These are phyloP conservation scores for Trichonephila clavipes DNA, from an alignment of 1,140 invertebrate species.

Conservation along the genomic window DNA sequence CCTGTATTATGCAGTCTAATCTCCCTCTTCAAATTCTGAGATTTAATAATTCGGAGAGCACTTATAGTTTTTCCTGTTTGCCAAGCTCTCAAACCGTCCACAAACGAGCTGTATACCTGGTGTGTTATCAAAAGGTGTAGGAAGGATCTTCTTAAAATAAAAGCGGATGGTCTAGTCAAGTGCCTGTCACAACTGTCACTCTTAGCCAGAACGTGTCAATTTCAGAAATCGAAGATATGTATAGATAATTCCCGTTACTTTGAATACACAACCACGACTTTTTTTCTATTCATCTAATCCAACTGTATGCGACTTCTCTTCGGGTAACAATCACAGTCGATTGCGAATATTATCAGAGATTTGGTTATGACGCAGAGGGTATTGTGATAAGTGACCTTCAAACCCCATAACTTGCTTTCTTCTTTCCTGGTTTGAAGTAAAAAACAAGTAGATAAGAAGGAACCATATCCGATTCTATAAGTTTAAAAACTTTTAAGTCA, in stretches of 20 bases:
- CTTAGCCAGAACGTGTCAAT: neutral
- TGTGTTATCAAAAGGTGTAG: conserved; percentile 38
- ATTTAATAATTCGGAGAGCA: neutral
- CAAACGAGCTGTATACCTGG: no score
- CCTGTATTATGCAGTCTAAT: neutral
- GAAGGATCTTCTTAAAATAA: neutral
- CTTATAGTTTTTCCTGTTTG: conserved; percentile 9
- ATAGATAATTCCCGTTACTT: neutral
- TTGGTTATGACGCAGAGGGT: neutral
- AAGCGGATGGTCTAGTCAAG: neutral
- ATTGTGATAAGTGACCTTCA: conserved; percentile 44
- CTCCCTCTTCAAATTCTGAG: neutral
- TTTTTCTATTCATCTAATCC: no score
- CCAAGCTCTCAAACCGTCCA: conserved; percentile 6
- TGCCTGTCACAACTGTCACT: conserved; percentile 53
- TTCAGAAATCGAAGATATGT: neutral
- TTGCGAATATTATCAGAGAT: neutral
- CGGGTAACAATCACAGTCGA: neutral
- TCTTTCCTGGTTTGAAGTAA: neutral
- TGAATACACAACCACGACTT: no score
- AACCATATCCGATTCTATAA: neutral
- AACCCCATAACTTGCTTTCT: neutral
- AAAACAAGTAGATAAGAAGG: neutral
- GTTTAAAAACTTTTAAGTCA: neutral
- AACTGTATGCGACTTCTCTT: conserved; percentile 10